phyloP scores from a whole-genome alignment of 2,797 vertebrate genomes.

The Otolemur crassicaudatus region DNA sequence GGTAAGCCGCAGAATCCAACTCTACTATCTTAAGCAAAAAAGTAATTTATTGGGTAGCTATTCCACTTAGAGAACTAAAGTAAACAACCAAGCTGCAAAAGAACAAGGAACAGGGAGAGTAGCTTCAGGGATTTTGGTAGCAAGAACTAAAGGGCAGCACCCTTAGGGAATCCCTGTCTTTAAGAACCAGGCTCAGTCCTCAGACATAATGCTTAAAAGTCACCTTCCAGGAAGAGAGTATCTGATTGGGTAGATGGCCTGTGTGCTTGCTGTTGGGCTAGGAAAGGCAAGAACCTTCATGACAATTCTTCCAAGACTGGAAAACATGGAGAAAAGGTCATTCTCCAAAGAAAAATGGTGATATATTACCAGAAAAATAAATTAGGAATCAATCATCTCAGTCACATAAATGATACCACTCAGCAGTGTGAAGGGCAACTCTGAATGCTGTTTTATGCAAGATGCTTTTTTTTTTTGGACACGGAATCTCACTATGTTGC shows the following conservation, averaged over 20 bases:
- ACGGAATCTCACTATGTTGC: too few species aligned
- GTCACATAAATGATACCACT: too few species aligned
- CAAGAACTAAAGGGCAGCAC: neutral
- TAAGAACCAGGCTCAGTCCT: too few species aligned
- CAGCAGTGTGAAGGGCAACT: accelerated
- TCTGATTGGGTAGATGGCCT: neutral
- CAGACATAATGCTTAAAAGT: neutral
- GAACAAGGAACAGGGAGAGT: neutral
- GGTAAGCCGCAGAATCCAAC: neutral
- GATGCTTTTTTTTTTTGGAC: too few species aligned
- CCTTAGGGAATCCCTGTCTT: neutral
- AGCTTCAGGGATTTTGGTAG: neutral
- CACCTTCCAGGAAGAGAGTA: neutral
- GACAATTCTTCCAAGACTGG: neutral
- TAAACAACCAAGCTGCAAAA: too few species aligned
- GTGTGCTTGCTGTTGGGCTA: neutral
- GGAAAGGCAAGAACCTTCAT: neutral
- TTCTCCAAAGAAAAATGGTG: neutral
- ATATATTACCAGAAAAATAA: neutral
- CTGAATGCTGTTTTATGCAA: neutral
- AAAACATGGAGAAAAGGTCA: accelerated
- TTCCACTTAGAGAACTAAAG: neutral
- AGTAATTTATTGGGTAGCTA: neutral
- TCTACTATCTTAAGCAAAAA: neutral
- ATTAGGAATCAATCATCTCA: neutral